A percentile compares a stretch with the other conserved stretches of the same genome.
phyloP scores from a whole-genome alignment of 2,888 invertebrate species.

The Megaustenia siamemsis region DNA sequence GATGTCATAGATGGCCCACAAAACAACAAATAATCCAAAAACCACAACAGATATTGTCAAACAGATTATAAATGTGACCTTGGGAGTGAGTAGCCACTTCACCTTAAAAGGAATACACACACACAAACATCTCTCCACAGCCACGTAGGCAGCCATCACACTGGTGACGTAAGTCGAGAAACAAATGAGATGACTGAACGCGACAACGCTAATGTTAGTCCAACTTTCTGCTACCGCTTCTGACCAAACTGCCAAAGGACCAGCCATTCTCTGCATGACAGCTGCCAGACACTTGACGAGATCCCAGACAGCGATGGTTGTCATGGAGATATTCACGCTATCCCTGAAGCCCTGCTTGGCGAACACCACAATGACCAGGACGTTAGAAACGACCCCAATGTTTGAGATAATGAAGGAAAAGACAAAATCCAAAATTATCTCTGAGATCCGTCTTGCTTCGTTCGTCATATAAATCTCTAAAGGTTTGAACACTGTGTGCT shows the following conservation, averaged over 20 bases:
- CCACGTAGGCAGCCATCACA: constrained; percentile 47
- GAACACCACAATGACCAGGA: constrained; percentile 51
- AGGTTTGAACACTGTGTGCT: neutral
- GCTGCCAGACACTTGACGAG: constrained; percentile 37
- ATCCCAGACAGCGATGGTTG: constrained; percentile 50
- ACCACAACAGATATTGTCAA: constrained; percentile 4
- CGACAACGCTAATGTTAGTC: constrained; percentile 34
- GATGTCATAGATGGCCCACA: constrained; percentile 35
- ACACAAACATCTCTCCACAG: constrained; percentile 45
- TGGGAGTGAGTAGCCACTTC: constrained; percentile 20
- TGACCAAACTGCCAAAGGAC: neutral
- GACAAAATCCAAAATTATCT: constrained; percentile 73
- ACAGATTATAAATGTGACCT: neutral
- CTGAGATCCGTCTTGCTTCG: constrained; percentile 46
- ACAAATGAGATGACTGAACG: constrained; percentile 23
- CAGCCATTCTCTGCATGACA: constrained; percentile 18
- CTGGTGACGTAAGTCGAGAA: constrained; percentile 45
- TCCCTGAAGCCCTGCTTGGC: constrained; percentile 28
- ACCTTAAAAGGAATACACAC: constrained; percentile 43
- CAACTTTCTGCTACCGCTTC: constrained; percentile 37
- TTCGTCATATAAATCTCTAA: neutral
- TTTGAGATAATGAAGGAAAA: constrained; percentile 58
- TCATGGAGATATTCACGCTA: constrained; percentile 48
- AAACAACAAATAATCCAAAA: constrained; percentile 35
- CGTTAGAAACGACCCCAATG: constrained; percentile 35